phyloP scores from a whole-genome alignment of 2,113 vertebrate species.

The Eonycteris spelaea region DNA sequence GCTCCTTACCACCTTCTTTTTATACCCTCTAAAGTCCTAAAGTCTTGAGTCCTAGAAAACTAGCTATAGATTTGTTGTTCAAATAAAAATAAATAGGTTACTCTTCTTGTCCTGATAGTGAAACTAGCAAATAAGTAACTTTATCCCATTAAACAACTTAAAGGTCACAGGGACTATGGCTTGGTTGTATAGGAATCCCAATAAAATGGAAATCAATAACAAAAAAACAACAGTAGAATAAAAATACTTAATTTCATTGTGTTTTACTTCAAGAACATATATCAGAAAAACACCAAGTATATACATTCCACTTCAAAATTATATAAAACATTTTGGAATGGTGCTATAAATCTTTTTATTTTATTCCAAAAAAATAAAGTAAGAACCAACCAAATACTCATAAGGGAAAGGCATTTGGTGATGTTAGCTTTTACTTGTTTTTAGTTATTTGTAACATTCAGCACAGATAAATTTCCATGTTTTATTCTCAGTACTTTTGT shows the following conservation, averaged over 20 bases:
- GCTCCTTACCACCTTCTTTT: rapidly evolving
- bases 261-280: neutral
- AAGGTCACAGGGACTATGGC: neutral
- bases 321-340: neutral
- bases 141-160: constrained; percentile 5
- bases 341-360: neutral
- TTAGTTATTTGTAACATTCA: constrained; percentile 5
- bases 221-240: neutral
- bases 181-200: neutral
- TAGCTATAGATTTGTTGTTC: neutral
- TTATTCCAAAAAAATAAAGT: neutral
- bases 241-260: neutral
- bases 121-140: constrained; percentile 5
- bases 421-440: neutral
- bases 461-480: neutral
- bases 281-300: neutral
- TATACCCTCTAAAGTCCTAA: neutral
- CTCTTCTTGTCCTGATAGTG: constrained; percentile 1
- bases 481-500: neutral
- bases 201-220: neutral
- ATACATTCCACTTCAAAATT: neutral
- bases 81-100: constrained; percentile 50
- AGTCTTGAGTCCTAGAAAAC: neutral
- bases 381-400: neutral
- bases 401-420: neutral